Evolutionary conservation across 2,888 invertebrate genomes (phyloP).

Genomic region (Euzetes globulus): DNA sequence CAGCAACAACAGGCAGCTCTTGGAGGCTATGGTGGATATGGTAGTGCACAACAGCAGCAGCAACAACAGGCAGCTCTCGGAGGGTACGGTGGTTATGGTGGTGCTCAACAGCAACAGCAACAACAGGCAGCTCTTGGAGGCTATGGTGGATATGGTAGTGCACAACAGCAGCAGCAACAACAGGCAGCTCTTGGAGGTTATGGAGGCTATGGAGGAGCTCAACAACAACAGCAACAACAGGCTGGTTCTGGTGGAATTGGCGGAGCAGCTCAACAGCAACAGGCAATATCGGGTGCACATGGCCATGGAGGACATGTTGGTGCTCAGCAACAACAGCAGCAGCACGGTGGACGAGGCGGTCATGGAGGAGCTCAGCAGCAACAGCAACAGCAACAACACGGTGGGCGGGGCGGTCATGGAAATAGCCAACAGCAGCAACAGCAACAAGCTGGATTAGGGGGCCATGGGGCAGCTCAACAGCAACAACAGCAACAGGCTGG

Average conservation of each 20-base stretch:
- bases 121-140: background rate
- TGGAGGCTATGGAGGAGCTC: background rate
- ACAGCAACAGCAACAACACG: background rate
- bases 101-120: background rate
- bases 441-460: background rate
- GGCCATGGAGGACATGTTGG: background rate
- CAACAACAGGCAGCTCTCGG: background rate
- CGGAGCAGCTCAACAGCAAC: background rate
- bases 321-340: slow-evolving; percentile 7
- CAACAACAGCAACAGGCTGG: slow-evolving; percentile 1
- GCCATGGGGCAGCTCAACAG: background rate
- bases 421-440: background rate
- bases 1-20: no score
- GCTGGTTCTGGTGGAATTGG: background rate
- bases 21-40: no score
- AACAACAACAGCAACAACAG: slow-evolving; percentile 4
- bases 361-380: background rate
- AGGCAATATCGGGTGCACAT: no score
- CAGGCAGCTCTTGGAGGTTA: background rate
- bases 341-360: background rate
- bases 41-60: background rate
- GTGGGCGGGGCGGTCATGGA: background rate
- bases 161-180: background rate
- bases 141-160: background rate
- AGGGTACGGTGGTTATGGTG: background rate